Base-by-base conservation (phyloP, 2,113 vertebrate species). In the Neoarius graeffei region DNA sequence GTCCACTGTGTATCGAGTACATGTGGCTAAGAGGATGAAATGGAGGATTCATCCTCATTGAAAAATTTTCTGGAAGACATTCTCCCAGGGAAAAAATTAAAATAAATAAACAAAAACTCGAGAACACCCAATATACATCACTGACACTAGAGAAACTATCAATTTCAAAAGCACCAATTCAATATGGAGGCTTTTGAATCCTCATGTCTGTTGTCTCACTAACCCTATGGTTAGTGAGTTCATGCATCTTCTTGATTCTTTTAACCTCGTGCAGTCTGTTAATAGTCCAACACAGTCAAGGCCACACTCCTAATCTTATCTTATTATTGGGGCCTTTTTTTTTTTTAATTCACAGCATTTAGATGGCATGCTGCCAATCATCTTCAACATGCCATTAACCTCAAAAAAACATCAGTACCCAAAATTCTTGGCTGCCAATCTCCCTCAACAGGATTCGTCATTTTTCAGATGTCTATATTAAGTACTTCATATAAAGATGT, bases 1-100 rank as follows among this genome's bases (percentile, higher is more conserved):
- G 25, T 86, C 19, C 71, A 59, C 30, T 71, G 86, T 42, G 88
- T 71, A 62, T 30, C 59, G 60, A 20, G 19, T 69, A 62, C 52
- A 42, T 48, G 76, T 13, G 15, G 52, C 52, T 52, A 56, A 76
- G 56, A 76, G 59, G 42, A 85, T 87, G 50, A 88, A 87, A 86
- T 14, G 23, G 62, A 83, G 25, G 62, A 83, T 86, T 84, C 23
- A 27, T 27, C 57, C 62, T 79, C 27, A 76, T 76, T 27, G 81
- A 86, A 84, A 81, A 50, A 54, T 77, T 30, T 25, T 67, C 30
- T 62, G 66, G 54, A 91, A 52, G 54, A 74, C 25, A 54, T 19
- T 79, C 23, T 90, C 23, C 30, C 71, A 19, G 52, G 7, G 20
- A 69, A 48, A 60, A 85, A 57, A 88, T 57, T 52, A 86, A n/a